Conservation (phyloP, 2,888 invertebrate genomes). For the Cryptophagus acutangulus region DNA sequence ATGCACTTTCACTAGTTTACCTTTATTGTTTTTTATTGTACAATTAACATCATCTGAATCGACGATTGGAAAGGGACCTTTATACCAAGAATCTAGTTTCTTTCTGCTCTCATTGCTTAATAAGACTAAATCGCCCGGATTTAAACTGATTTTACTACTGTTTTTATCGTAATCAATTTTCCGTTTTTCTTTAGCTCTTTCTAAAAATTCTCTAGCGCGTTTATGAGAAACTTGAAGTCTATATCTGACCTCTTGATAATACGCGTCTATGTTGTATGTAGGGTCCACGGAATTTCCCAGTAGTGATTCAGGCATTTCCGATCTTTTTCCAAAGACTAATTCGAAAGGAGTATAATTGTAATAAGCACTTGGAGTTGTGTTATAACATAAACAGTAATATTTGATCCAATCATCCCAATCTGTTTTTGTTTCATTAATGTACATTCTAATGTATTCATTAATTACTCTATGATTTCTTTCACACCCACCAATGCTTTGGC, state of each 20-base stretch:
- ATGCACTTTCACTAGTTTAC: constrained; percentile 1
- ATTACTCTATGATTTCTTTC: constrained; percentile 24
- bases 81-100: constrained; percentile 9
- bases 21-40: constrained; percentile 2
- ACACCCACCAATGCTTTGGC: constrained; percentile 18
- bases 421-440: constrained; percentile 8
- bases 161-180: too few species aligned
- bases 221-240: constrained; percentile 16
- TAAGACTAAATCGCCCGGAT: constrained; percentile 7
- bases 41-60: constrained; percentile 5
- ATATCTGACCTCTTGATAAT: constrained; percentile 15
- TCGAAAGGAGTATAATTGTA: constrained; percentile 19
- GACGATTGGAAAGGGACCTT: constrained; percentile 4
- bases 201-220: constrained; percentile 10
- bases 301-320: constrained; percentile 9
- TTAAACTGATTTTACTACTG: too few species aligned
- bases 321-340: constrained; percentile 17
- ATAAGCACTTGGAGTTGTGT: constrained; percentile 19
- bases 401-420: constrained; percentile 19
- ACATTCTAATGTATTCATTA: constrained; percentile 22
- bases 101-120: constrained; percentile 9
- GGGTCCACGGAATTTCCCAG: constrained; percentile 8
- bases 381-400: constrained; percentile 19
- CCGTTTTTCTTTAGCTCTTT: constrained; percentile 11
- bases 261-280: constrained; percentile 18